Evolutionary conservation across 2,888 invertebrate species (phyloP).

Genomic region (Lithophane socia): DNA sequence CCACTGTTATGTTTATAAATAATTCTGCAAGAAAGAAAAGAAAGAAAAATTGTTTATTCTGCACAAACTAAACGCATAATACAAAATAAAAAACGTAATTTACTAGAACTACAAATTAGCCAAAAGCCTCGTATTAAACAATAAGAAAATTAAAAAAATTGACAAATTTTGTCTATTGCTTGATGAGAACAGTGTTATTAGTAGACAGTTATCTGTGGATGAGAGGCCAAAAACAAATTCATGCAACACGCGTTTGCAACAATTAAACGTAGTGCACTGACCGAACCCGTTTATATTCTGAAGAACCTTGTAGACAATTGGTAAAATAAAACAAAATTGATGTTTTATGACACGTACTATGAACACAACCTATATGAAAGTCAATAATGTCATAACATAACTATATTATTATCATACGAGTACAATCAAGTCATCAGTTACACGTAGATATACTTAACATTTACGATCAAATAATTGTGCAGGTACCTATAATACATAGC

Average conservation of each 20-base stretch:
- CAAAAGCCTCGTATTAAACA: no score
- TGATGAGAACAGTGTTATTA: no score
- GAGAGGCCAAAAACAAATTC: no score
- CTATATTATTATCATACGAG: not conserved
- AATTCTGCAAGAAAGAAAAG: no score
- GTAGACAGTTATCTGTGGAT: no score
- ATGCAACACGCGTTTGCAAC: slow-evolving; percentile 29
- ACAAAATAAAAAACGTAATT: no score
- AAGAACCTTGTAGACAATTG: slow-evolving; percentile 16
- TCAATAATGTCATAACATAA: not conserved
- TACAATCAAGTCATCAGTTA: no score
- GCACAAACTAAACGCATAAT: no score
- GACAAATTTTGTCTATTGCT: no score
- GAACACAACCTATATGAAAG: not conserved
- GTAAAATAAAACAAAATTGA: slow-evolving; percentile 10
- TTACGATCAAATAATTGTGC: not conserved
- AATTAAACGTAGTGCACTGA: slow-evolving; percentile 12
- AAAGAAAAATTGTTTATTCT: no score
- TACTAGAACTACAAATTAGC: no score
- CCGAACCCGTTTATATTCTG: not conserved
- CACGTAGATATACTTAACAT: not conserved
- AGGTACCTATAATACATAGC: not conserved
- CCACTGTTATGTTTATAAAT: not conserved
- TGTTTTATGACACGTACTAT: not conserved
- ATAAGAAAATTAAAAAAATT: no score